Conservation (phyloP, 2,113 vertebrate genomes). For the Alaudala cheleensis region DNA sequence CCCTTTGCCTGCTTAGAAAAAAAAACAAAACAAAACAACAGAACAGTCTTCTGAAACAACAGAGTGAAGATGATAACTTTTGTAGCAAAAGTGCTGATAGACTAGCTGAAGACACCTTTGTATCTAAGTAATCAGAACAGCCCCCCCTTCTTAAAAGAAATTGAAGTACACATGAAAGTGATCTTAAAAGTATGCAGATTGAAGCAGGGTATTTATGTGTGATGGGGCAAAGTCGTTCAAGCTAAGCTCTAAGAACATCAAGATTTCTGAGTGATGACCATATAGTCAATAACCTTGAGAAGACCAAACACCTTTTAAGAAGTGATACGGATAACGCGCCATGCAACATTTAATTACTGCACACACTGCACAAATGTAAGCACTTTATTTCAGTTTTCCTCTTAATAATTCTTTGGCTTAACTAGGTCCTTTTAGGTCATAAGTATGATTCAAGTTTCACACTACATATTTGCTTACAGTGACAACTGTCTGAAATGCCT, state of each 20-base stretch:
- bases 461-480: accelerated
- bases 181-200: background rate
- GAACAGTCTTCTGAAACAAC: background rate
- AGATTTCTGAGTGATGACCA: background rate
- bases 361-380: background rate
- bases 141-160: background rate
- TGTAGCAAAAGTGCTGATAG: background rate
- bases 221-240: accelerated
- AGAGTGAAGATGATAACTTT: accelerated
- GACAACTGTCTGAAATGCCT: background rate
- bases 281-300: accelerated
- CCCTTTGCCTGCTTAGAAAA: background rate
- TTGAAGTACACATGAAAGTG: background rate
- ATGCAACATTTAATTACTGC: background rate
- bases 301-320: background rate
- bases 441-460: background rate
- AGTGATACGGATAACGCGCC: accelerated
- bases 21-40: too few species aligned
- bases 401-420: background rate
- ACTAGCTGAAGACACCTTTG: background rate
- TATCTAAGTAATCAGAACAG: background rate
- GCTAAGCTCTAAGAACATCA: background rate
- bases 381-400: background rate
- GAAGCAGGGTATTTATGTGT: background rate
- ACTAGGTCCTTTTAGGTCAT: accelerated